Percentiles rank a stretch among this genome's conserved stretches.
Evolutionary conservation across 2,113 vertebrate genomes (phyloP).

Genomic region (Fregata magnificens): DNA sequence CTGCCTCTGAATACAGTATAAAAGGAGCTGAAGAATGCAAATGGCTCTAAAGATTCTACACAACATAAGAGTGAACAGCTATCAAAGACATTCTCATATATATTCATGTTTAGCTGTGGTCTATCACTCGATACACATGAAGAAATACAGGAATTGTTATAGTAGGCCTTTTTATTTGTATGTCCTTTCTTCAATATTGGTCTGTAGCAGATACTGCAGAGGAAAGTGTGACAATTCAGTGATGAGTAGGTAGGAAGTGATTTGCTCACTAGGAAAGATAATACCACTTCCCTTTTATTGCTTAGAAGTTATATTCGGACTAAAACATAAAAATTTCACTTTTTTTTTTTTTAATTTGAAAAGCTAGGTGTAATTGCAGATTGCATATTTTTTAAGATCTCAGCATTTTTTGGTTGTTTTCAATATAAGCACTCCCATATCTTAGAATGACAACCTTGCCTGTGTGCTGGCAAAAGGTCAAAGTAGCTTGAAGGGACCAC

Average conservation of each 20-base stretch:
- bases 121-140: not conserved
- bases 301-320: not conserved
- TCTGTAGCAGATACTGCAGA: not conserved
- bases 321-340: not conserved
- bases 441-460: not conserved
- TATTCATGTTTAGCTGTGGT: not conserved
- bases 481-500: not conserved
- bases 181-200: not conserved
- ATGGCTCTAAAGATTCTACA: not conserved
- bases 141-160: not conserved
- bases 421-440: not conserved
- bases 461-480: not conserved
- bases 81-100: not conserved
- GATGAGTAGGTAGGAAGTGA: not conserved
- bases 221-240: not conserved
- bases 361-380: not conserved
- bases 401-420: accelerated
- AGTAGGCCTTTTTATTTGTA: not conserved
- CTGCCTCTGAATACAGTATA: not conserved
- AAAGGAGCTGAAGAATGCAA: not conserved
- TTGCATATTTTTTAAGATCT: not conserved
- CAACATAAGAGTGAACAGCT: not conserved
- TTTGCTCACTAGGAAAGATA: not conserved
- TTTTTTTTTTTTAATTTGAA: not conserved
- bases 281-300: not conserved